Conservation (phyloP, 2,888 invertebrate species). For the Auanema sp. region DNA sequence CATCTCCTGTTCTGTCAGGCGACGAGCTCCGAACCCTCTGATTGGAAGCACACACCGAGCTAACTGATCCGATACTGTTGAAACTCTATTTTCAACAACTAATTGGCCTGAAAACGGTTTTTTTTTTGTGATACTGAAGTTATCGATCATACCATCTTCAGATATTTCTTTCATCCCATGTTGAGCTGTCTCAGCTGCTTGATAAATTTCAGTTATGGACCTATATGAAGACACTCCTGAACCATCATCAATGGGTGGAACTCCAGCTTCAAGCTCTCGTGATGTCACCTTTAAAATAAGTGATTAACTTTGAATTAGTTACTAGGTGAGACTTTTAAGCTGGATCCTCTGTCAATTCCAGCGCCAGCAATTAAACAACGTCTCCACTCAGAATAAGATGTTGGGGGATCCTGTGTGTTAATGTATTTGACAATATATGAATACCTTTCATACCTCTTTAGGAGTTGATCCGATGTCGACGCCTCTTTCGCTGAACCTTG, state of each 20-base stretch:
- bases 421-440: not conserved
- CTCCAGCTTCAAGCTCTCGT: constrained; percentile 15
- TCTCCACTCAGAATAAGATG: constrained; percentile 19
- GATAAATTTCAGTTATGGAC: constrained; percentile 61
- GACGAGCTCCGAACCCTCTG: constrained; percentile 55
- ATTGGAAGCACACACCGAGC: constrained; percentile 41
- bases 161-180: constrained; percentile 9
- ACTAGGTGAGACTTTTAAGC: constrained; percentile 10
- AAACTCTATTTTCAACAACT: constrained; percentile 14
- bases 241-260: constrained; percentile 16
- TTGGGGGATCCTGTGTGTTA: constrained; percentile 12
- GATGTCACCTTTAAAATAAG: constrained; percentile 10
- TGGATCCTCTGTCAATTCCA: constrained; percentile 6
- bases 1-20: constrained; percentile 61
- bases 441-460: not conserved
- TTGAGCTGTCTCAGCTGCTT: constrained; percentile 52
- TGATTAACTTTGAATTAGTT: not conserved
- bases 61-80: constrained; percentile 20
- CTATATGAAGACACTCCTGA: constrained; percentile 46
- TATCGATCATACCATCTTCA: constrained; percentile 3
- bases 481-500: constrained; percentile 26
- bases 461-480: constrained; percentile 21
- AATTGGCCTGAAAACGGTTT: constrained; percentile 9
- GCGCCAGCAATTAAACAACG: constrained; percentile 17
- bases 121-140: not conserved